A percentile compares a stretch with the other conserved stretches of the same genome.
Conservation (phyloP, 2,888 invertebrate genomes). For the Yponomeuta plumbellus region DNA sequence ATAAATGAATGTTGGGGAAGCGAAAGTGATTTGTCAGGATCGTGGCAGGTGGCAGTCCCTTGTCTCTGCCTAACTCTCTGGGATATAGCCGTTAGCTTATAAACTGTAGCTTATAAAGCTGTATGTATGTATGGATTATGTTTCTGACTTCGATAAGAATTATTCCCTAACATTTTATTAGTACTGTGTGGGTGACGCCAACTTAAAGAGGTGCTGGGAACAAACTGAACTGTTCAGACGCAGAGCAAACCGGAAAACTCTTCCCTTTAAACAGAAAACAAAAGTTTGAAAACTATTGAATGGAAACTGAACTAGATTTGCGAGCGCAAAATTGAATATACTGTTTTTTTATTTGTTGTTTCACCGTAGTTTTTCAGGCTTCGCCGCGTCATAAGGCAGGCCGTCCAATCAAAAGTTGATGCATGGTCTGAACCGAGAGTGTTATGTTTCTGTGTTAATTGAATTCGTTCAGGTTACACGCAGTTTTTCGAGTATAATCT, state of each 20-base stretch:
- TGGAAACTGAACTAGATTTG: neutral
- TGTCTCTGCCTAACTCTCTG: too few species aligned
- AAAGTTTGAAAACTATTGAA: neutral
- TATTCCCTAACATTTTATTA: too few species aligned
- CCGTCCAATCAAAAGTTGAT: neutral
- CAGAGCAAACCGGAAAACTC: neutral
- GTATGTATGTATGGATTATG: too few species aligned
- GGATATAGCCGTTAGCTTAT: too few species aligned
- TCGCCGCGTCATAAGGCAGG: neutral
- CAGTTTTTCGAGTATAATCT: too few species aligned
- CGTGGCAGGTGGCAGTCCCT: too few species aligned
- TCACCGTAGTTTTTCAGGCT: neutral
- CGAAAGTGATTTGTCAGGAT: too few species aligned
- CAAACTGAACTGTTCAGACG: neutral
- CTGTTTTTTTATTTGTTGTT: neutral
- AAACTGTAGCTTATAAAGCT: too few species aligned
- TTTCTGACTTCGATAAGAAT: too few species aligned
- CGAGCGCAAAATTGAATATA: neutral
- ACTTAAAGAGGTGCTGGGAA: neutral
- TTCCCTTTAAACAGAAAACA: neutral
- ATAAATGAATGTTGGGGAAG: too few species aligned
- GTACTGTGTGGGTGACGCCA: neutral
- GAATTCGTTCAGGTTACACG: too few species aligned
- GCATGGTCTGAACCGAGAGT: neutral
- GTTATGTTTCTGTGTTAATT: too few species aligned